Percentiles rank a stretch among this genome's conserved stretches.
These are phyloP conservation scores for Pinctada fucata DNA, from an alignment of 2,888 invertebrate genomes.

Conservation along the genomic window DNA sequence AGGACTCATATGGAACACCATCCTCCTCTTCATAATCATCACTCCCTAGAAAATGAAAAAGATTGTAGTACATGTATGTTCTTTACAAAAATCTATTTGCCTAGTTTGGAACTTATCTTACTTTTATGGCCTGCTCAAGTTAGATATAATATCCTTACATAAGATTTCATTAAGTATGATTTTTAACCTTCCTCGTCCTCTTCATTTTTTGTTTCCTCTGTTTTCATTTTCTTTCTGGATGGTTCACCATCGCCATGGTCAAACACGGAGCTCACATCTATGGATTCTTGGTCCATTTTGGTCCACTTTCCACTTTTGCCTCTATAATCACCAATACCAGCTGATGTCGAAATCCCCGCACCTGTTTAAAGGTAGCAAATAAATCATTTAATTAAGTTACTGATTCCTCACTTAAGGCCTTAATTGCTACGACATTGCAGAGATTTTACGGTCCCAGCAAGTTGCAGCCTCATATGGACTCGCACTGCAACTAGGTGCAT, in stretches of 20 bases:
- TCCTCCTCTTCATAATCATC: constrained; percentile 40
- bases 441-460: too few species aligned
- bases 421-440: too few species aligned
- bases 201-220: background rate
- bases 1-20: constrained; percentile 65
- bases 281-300: constrained; percentile 56
- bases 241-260: constrained; percentile 4
- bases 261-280: constrained; percentile 45
- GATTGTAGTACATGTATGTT: too few species aligned
- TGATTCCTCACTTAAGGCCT: too few species aligned
- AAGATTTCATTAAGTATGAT: background rate
- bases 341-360: constrained; percentile 73
- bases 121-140: too few species aligned
- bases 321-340: constrained; percentile 67
- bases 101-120: too few species aligned
- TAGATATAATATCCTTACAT: too few species aligned
- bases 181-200: constrained; percentile 1
- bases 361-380: constrained; percentile 45
- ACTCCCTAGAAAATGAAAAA: constrained; percentile 1
- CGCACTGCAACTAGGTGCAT: too few species aligned
- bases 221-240: constrained; percentile 11
- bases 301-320: constrained; percentile 74
- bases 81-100: too few species aligned
- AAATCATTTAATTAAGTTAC: background rate
- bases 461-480: too few species aligned